phyloP scores from a whole-genome alignment of 1,140 invertebrate species.

The Olivierus martensii region DNA sequence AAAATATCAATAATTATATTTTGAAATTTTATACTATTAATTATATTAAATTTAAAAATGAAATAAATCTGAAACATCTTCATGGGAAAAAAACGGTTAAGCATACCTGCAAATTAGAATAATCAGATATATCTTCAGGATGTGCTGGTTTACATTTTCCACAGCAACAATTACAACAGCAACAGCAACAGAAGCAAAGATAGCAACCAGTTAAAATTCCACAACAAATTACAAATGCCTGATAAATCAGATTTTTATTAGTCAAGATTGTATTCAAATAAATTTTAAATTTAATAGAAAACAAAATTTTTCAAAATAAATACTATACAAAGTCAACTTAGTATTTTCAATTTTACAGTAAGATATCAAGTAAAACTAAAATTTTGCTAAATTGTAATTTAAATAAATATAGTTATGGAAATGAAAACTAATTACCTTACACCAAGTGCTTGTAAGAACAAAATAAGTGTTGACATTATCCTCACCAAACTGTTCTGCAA shows the following conservation, averaged over 20 bases:
- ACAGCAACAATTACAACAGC: constrained; percentile 92
- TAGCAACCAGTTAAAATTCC: constrained; percentile 81
- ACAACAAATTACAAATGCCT: constrained; percentile 72
- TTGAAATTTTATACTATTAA: too few relatives aligned
- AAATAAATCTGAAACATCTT: too few relatives aligned
- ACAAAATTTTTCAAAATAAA: too few relatives aligned
- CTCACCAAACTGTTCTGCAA: constrained; percentile 92
- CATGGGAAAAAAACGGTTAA: too few relatives aligned
- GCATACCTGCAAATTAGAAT: background rate
- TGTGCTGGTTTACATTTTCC: constrained; percentile 85
- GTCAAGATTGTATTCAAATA: too few relatives aligned
- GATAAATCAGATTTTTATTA: constrained; percentile 27
- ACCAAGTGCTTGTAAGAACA: constrained; percentile 86
- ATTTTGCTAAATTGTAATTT: too few relatives aligned
- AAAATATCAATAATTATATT: too few relatives aligned
- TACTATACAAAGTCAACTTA: too few relatives aligned
- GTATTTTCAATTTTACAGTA: too few relatives aligned
- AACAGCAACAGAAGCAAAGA: constrained; percentile 66
- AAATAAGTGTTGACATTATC: constrained; percentile 92
- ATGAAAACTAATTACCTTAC: constrained; percentile 59
- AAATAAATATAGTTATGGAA: background rate
- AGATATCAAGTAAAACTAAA: too few relatives aligned
- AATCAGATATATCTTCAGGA: constrained; percentile 46
- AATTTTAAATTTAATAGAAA: too few relatives aligned
- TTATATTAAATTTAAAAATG: too few relatives aligned